Conservation (phyloP, 2,888 invertebrate genomes). For the Dioctria linearis region DNA sequence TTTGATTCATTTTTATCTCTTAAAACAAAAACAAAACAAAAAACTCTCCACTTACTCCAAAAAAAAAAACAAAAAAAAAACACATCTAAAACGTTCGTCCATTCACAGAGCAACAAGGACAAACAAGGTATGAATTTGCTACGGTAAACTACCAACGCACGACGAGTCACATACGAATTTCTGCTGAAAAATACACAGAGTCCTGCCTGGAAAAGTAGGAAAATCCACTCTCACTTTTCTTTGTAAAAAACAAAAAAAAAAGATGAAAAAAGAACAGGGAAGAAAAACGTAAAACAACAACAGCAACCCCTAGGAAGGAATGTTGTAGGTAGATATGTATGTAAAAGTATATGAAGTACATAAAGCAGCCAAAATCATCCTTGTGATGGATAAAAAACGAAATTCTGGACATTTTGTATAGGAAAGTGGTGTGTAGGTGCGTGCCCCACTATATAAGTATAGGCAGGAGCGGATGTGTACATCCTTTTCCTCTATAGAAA, state of each 20-base stretch:
- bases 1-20: conserved; percentile 52
- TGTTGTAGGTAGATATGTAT: conserved; percentile 16
- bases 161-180: conserved; percentile 5
- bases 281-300: conserved; percentile 13
- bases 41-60: not conserved
- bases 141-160: conserved; percentile 32
- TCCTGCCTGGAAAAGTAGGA: conserved; percentile 37
- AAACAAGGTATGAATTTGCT: conserved; percentile 21
- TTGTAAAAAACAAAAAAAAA: conserved; percentile 9
- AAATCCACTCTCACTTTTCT: conserved; percentile 46
- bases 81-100: conserved; percentile 24
- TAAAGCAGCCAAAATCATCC: not conserved
- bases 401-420: conserved; percentile 25
- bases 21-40: conserved; percentile 7
- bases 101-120: not conserved
- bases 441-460: not conserved
- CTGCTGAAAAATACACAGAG: not conserved
- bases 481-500: conserved; percentile 31
- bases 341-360: not conserved
- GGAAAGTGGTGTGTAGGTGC: conserved; percentile 48
- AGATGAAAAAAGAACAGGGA: too few species aligned
- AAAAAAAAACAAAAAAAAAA: not conserved
- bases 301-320: not conserved
- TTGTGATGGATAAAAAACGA: conserved; percentile 21
- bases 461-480: conserved; percentile 37